A percentile compares a stretch with the other conserved stretches of the same genome.
Evolutionary conservation across 1,140 invertebrate genomes (phyloP).

Genomic region (Arctopsyche grandis): DNA sequence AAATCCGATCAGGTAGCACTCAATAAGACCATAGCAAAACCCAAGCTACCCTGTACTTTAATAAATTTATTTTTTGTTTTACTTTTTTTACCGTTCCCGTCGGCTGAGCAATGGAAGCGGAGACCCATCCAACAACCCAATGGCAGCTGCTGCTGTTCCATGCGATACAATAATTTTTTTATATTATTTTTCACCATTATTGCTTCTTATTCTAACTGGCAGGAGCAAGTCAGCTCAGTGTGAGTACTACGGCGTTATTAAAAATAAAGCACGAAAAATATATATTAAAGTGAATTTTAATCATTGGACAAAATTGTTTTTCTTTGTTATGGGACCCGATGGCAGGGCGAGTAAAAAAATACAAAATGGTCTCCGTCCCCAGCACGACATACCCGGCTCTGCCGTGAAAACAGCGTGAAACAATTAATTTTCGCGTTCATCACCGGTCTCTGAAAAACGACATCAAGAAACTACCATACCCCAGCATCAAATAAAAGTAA

Average conservation of each 20-base stretch:
- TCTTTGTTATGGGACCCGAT: constrained; percentile 39
- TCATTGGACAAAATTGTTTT: constrained; percentile 53
- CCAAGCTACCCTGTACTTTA: neutral
- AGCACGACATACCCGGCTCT: neutral
- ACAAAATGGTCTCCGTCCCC: constrained; percentile 5
- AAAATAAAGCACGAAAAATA: neutral
- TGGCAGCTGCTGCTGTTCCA: constrained; percentile 1
- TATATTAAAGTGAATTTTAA: constrained; percentile 41
- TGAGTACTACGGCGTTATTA: neutral
- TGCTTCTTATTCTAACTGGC: constrained; percentile 1
- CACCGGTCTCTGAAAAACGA: neutral
- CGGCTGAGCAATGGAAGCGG: neutral
- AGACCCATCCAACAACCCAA: neutral
- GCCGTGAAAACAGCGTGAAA: neutral
- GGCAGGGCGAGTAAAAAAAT: neutral
- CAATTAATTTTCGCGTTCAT: constrained; percentile 31
- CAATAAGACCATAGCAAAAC: neutral
- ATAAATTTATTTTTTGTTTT: neutral
- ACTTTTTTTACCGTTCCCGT: neutral
- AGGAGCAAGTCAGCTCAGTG: neutral
- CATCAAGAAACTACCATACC: neutral
- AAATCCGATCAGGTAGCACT: neutral
- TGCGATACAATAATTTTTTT: neutral
- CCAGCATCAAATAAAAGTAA: neutral
- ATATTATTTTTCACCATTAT: constrained; percentile 7